phyloP scores from a whole-genome alignment of 2,888 invertebrate genomes.

The Empis livida region DNA sequence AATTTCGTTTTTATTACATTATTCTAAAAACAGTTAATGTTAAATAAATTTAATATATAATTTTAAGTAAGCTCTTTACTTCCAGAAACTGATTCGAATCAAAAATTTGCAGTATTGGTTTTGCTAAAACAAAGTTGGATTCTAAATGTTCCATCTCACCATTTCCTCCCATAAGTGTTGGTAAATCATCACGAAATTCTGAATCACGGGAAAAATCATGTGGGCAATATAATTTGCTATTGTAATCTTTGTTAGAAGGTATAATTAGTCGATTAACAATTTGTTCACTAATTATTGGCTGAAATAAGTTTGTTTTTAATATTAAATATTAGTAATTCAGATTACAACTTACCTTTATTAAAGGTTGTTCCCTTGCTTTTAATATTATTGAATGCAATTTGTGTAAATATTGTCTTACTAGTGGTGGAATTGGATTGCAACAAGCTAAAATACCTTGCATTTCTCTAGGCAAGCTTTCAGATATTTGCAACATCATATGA shows the following conservation, averaged over 20 bases:
- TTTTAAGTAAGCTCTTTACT: too few species aligned
- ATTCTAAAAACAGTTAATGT: too few species aligned
- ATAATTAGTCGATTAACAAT: slow-evolving; percentile 18
- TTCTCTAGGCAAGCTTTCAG: slow-evolving; percentile 78
- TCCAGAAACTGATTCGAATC: too few species aligned
- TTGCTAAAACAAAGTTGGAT: too few species aligned
- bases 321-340: not conserved
- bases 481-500: slow-evolving; percentile 86
- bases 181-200: slow-evolving; percentile 44
- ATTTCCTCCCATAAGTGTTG: slow-evolving; percentile 20
- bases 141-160: too few species aligned
- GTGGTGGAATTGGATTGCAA: slow-evolving; percentile 84
- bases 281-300: slow-evolving; percentile 39
- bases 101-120: too few species aligned
- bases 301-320: slow-evolving; percentile 19
- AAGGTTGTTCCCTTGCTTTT: slow-evolving; percentile 53
- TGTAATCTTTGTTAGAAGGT: slow-evolving; percentile 34
- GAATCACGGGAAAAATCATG: slow-evolving; percentile 44
- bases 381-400: slow-evolving; percentile 52
- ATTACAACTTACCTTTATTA: slow-evolving; percentile 39
- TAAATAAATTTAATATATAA: too few species aligned
- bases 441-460: slow-evolving; percentile 86
- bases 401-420: slow-evolving; percentile 41
- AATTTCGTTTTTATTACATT: too few species aligned
- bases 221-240: slow-evolving; percentile 45